Evolutionary conservation across 2,797 vertebrate genomes (phyloP).

Genomic region (Petrocephalus sullivani): DNA sequence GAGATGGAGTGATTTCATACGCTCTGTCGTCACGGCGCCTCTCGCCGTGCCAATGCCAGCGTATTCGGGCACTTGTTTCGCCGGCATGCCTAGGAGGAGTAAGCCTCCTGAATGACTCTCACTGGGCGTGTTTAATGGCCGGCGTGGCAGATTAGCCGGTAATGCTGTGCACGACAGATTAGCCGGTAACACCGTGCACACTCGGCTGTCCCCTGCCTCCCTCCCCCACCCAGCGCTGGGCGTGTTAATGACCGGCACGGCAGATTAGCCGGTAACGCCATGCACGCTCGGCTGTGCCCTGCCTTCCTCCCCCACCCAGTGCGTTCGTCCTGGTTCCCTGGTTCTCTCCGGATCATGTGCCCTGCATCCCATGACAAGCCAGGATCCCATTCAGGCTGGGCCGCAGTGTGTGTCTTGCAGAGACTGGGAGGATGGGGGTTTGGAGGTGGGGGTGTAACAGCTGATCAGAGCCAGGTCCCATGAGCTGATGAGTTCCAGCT

Average conservation of each 20-base stretch:
- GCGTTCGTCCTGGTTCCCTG: background rate
- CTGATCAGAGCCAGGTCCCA: background rate
- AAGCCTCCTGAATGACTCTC: background rate
- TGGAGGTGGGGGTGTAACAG: background rate
- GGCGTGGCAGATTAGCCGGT: background rate
- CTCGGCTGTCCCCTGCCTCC: background rate
- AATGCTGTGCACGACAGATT: too few relatives aligned
- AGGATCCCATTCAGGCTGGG: background rate
- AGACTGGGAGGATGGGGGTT: background rate
- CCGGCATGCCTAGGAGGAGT: background rate
- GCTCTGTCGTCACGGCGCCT: background rate
- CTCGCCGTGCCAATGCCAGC: background rate
- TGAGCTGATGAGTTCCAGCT: background rate
- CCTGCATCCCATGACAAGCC: background rate
- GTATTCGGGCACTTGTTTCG: background rate
- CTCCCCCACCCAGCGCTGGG: background rate
- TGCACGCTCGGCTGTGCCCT: background rate
- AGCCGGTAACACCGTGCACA: too few relatives aligned
- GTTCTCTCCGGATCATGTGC: too few relatives aligned
- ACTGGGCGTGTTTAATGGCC: background rate
- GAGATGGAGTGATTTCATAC: background rate
- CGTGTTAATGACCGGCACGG: too few relatives aligned
- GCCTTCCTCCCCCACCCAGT: background rate
- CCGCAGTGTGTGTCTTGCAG: background rate
- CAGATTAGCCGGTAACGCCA: too few relatives aligned